Base-by-base conservation (phyloP, 2,797 vertebrate species). In the Sternotherus odoratus region DNA sequence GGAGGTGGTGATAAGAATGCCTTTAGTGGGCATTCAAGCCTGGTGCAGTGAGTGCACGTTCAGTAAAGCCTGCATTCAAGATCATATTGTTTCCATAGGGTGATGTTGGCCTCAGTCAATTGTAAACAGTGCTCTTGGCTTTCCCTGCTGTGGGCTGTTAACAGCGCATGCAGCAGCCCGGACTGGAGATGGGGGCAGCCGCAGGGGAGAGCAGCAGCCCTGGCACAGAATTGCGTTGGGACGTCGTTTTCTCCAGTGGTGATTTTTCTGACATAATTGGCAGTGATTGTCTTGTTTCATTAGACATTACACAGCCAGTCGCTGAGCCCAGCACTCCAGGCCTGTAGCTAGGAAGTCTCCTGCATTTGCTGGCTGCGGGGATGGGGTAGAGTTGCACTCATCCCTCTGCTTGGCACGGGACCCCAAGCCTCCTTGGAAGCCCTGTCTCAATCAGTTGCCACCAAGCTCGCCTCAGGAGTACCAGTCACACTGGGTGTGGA, bases 201-300 rank as follows among this genome's bases (percentile, higher is more conserved):
- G 49, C 12, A 12, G 30, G 48, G 30, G 48, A 30, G 49, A n/a
- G n/a, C n/a, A 16, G 13, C 5, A 93, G 49, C n/a, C 80, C 78
- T 77, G 84, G 79, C 12, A 81, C 51, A 66, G 50, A n/a, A 6
- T 81, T 66, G 49, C 15, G 53, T 6, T 23, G 26, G 6, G 46
- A 3, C 11, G 3, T 50, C 5, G 0, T 69, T 49, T 28, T 51
- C 39, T 51, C 75, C 56, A 21, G 0, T 0, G 49, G 63, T 66
- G 77, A 63, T 53, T 84, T 89, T 91, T 85, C 78, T 83, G 77
- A 81, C 12, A 36, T 19, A 77, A 82, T 0, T 63, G 16, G 39
- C 50, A 77, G 46, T n/a, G n/a, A 33, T 53, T 78, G 81, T 46
- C 6, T 1, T 17, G 39, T 86, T 92, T 82, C n/a, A 46, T 79